Base-by-base conservation (phyloP, 2,797 vertebrate genomes). In the Falco cherrug region DNA sequence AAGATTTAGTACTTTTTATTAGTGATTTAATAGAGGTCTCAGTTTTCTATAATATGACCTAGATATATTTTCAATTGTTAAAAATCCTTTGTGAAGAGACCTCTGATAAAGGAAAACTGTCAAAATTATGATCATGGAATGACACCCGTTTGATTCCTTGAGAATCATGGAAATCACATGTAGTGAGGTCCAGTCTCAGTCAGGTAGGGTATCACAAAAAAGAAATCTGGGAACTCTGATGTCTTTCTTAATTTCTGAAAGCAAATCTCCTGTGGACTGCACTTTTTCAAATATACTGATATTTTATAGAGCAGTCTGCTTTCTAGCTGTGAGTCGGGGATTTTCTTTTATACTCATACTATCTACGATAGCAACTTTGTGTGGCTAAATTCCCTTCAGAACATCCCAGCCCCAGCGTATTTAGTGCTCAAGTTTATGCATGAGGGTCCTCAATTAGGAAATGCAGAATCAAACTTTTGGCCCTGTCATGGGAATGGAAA, bases 341-440 rank as follows among this genome's bases (percentile, higher is more conserved):
- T 31, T 26, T 59, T 60, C 6, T 76, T 87, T 91, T 63, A 10
- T 43, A 15, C 15, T 77, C 7, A 19, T 5, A 7, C 7, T 50
- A 10, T 29, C 28, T 61, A 48, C 0, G 0, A 25, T 2, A 82
- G 2, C 8, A 79, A 33, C 18, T 76, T 61, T 2, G 0, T 39
- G 16, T 47, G 39, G 16, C 12, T 81, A 56, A 84, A 56, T 54
- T 89, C 73, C 17, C 31, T 71, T n/a, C 39, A 87, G 50, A 89
- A 41, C 14, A 39, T 33, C 13, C 41, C 21, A 53, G 22, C 2
- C 17, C 9, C n/a, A 50, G 10, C 4, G 15, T 47, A 47, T 28
- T 80, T 70, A 84, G 13, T 31, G 17, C 13, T 71, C 7, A 67
- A 77, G 5, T 63, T 79, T 83, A 61, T 73, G 48, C 56, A 61